phyloP scores from a whole-genome alignment of 2,888 invertebrate species.

The Cerceris ruficornis region DNA sequence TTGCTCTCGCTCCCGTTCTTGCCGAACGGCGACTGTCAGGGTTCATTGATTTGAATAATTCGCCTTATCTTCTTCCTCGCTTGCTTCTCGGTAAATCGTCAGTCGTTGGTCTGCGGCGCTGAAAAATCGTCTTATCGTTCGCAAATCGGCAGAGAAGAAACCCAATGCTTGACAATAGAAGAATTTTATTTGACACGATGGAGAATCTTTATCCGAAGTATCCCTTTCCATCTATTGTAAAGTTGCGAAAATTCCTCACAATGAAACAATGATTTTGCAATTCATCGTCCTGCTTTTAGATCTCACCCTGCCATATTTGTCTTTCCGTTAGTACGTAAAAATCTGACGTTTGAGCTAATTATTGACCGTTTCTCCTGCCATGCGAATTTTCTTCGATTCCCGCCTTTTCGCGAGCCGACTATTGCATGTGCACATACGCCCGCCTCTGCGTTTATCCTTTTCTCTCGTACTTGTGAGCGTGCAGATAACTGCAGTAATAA shows the following conservation, averaged over 20 bases:
- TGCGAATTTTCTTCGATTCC: neutral
- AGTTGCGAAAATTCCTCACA: no score
- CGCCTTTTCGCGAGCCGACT: conserved; percentile 4
- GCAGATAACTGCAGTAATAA: conserved; percentile 53
- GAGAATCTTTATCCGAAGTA: neutral
- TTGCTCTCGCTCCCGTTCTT: conserved; percentile 34
- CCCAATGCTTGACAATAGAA: neutral
- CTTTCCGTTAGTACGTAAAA: conserved; percentile 14
- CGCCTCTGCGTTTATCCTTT: neutral
- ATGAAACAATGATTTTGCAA: no score
- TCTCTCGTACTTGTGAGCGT: conserved; percentile 5
- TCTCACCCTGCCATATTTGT: neutral
- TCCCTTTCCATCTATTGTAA: no score
- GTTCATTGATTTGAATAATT: conserved; percentile 68
- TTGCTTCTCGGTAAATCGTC: conserved; percentile 56
- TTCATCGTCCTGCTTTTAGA: neutral
- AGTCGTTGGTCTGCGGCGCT: neutral
- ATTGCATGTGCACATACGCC: conserved; percentile 3
- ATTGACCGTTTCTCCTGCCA: neutral
- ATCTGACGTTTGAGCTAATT: conserved; percentile 4
- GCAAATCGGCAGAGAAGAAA: conserved; percentile 33
- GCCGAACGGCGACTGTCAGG: conserved; percentile 58
- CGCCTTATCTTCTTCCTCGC: conserved; percentile 57
- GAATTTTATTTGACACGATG: neutral
- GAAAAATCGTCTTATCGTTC: conserved; percentile 42